These are phyloP conservation scores for Pilophorus perplexus DNA, from an alignment of 2,888 invertebrate species.

Conservation along the genomic window DNA sequence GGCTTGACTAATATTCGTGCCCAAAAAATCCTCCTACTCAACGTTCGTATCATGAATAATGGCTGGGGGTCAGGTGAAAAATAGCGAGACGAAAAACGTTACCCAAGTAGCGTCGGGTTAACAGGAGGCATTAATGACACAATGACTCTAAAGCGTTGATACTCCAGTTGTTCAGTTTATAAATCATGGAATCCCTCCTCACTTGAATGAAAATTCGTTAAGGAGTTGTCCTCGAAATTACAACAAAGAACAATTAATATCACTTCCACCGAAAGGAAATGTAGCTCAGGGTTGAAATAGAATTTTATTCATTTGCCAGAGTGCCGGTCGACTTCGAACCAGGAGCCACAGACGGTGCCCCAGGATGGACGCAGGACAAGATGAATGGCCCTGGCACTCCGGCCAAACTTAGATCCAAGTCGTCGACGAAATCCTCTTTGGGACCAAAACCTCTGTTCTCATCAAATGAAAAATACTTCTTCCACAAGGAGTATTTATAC, in stretches of 20 bases:
- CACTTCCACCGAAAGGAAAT: not conserved
- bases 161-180: not conserved
- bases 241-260: not conserved
- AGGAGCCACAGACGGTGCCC: not conserved
- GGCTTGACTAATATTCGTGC: no score
- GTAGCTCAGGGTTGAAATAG: not conserved
- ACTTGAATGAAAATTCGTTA: not conserved
- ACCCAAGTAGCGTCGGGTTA: no score
- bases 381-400: constrained; percentile 12
- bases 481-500: constrained; percentile 50
- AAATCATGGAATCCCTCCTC: not conserved
- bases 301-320: not conserved
- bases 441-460: constrained; percentile 40
- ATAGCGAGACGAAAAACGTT: no score
- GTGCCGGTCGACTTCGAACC: constrained; percentile 12
- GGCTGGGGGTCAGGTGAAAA: no score
- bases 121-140: no score
- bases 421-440: constrained; percentile 17
- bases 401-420: constrained; percentile 25
- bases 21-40: no score
- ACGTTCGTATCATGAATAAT: no score
- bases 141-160: no score
- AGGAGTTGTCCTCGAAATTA: not conserved
- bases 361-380: constrained; percentile 23
- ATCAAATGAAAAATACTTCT: constrained; percentile 50